These are phyloP conservation scores for Platypus cylindrus DNA, from an alignment of 2,888 invertebrate genomes.

Conservation along the genomic window DNA sequence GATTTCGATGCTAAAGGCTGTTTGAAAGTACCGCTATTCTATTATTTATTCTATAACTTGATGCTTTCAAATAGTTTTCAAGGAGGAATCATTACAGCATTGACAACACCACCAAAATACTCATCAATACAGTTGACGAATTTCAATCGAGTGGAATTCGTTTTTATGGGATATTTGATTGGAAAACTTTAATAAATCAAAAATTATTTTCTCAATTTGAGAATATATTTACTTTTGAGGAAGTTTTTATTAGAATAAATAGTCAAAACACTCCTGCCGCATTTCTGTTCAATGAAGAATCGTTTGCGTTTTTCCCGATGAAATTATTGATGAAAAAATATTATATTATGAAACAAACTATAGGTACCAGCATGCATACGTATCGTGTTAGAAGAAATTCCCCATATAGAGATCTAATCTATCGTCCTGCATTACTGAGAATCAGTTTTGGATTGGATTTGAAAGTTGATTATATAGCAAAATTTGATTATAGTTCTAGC, in stretches of 20 bases:
- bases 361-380: slow-evolving; percentile 5
- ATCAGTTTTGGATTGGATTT: slow-evolving; percentile 6
- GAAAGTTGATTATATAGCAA: too few relatives aligned
- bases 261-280: too few relatives aligned
- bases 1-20: too few relatives aligned
- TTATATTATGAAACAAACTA: slow-evolving; percentile 7
- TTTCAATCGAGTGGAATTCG: slow-evolving; percentile 6
- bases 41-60: slow-evolving; percentile 1
- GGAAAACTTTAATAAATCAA: slow-evolving; percentile 1
- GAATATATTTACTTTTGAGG: too few relatives aligned
- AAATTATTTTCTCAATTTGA: slow-evolving; percentile 4
- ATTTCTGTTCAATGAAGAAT: slow-evolving; percentile 2
- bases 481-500: too few relatives aligned
- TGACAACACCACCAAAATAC: slow-evolving; percentile 7
- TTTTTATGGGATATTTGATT: slow-evolving; percentile 5
- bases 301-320: too few relatives aligned
- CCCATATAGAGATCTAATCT: neutral
- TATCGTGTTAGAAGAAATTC: slow-evolving; percentile 6
- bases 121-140: slow-evolving; percentile 9
- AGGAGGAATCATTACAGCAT: slow-evolving; percentile 8
- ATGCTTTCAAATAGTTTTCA: slow-evolving; percentile 8
- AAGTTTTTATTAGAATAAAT: too few relatives aligned
- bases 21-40: too few relatives aligned
- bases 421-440: slow-evolving; percentile 3
- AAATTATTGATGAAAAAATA: slow-evolving; percentile 4